Base-by-base conservation (phyloP, 2,113 vertebrate species). In the Columbina picui region DNA sequence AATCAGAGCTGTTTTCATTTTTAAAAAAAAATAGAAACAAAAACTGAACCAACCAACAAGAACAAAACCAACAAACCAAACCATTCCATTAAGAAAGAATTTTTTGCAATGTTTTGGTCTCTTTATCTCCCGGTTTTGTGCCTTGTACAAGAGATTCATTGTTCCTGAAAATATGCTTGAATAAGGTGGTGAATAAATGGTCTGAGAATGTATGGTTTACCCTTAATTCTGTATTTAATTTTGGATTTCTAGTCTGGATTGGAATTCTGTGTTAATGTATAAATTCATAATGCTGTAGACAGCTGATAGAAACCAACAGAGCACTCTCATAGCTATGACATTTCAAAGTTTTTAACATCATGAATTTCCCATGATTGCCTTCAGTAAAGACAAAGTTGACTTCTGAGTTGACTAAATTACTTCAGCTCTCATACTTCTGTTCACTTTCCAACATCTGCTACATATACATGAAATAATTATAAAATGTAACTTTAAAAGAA, bases 401-500 rank as follows among this genome's bases (percentile, higher is more conserved):
- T 71, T 84, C 71, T 81, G 30, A 74, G 25, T 29, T 70, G 47
- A 22, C 45, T 73, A 29, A 79, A 76, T 86, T 82, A 36, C 45
- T 74, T 91, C 16, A 57, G 30, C 34, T 83, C 8, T 94, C 14
- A 6, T 67, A 39, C 45, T 81, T 83, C 56, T 49, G 5, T 77
- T 96, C 30, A 63, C 68, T 38, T 77, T 86, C 36, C 69, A 77
- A 7, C 56, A 63, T 93, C 60, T 84, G 36, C 36, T 84, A 36
- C 30, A 79, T 0, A 6, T 14, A 9, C 23, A 34, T 65, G 10
- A 14, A 45, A 25, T 21, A 41, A 25, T 36, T 57, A 45, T 60
- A 27, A 68, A 90, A 80, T 87, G 36, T 61, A 64, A 75, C 89
- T 96, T 96, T 87, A 20, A 91, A 81, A 59, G 53, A 75, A 60